Base-by-base conservation (phyloP, 2,113 vertebrate species). In the Formicarius rufipectus region DNA sequence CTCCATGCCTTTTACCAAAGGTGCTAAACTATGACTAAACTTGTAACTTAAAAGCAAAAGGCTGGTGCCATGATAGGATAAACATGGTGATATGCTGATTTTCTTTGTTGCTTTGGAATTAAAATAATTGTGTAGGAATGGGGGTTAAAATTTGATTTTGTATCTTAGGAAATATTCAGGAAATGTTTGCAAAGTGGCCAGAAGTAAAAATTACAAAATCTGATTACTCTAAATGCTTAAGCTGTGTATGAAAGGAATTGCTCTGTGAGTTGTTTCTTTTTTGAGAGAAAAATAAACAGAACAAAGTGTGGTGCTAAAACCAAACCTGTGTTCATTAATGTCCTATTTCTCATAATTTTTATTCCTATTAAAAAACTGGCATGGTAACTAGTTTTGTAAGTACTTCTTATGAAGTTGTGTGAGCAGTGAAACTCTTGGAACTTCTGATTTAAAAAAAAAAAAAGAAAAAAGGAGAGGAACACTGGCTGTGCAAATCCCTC, bases 401-500 rank as follows among this genome's bases (percentile, higher is more conserved):
- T 88, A 19, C 6, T 73, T 63, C 18, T 47, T 4, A 20, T 59
- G 24, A 81, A 81, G n/a, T 17, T 62, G 7, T 12, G 68, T 56
- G 78, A 73, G 31, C 59, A 67, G 6, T 28, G 22, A 73, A 76
- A 37, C 4, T 93, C 49, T 75, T 75, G 30, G 49, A 45, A 69
- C 9, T 47, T 85, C 6, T 42, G 14, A 42, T 85, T 76, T 19
- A 37, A 37, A 53, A n/a, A 50, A 44, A 23, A 35, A 13, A 47
- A 50, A 44, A 23, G 31, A 13, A 47, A 8, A 27, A 33, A 3
- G 1, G 1, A 3, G 11, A 3, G 7, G 37, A 13, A 4, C 8
- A 44, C 23, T 49, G 13, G 4, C 10, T 28, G 5, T 27, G 30
- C 30, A 56, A 73, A 74, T 35, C 1, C 2, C 9, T 77, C 6